These are phyloP conservation scores for Dynastes hyllus DNA, from an alignment of 2,888 invertebrate species.

Conservation along the genomic window DNA sequence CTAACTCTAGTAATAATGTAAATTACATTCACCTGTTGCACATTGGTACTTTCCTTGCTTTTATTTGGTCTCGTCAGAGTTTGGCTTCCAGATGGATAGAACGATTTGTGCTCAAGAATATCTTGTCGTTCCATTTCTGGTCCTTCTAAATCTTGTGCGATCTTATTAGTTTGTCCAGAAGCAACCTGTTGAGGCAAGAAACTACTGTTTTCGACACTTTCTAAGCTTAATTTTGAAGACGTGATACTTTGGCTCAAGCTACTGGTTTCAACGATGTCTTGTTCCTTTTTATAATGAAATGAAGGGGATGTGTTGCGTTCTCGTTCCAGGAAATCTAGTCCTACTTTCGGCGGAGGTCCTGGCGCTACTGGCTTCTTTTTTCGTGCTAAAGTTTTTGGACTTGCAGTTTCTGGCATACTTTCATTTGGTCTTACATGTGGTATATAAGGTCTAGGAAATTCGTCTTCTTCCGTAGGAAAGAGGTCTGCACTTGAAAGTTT, in stretches of 20 bases:
- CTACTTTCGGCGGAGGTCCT: constrained; percentile 60
- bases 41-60: constrained; percentile 60
- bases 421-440: constrained; percentile 55
- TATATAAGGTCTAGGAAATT: constrained; percentile 72
- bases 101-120: constrained; percentile 64
- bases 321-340: constrained; percentile 59
- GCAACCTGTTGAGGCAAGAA: constrained; percentile 18
- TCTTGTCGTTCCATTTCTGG: constrained; percentile 39
- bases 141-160: constrained; percentile 47
- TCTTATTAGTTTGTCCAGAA: constrained; percentile 35
- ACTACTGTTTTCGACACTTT: constrained; percentile 29
- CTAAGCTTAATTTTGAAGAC: constrained; percentile 40
- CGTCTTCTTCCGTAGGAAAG: constrained; percentile 72
- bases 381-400: constrained; percentile 76
- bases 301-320: constrained; percentile 40
- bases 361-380: constrained; percentile 79
- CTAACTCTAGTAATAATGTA: neutral
- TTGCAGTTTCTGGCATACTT: constrained; percentile 72
- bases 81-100: constrained; percentile 72
- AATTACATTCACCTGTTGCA: constrained; percentile 17
- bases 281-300: constrained; percentile 33
- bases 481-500: constrained; percentile 76
- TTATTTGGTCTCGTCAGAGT: constrained; percentile 60
- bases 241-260: constrained; percentile 24
- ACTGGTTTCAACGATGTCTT: constrained; percentile 21